Evolutionary conservation across 2,888 invertebrate genomes (phyloP), one percentile per base, ranked within the genome.

Genomic region (Clivina fossor): DNA sequence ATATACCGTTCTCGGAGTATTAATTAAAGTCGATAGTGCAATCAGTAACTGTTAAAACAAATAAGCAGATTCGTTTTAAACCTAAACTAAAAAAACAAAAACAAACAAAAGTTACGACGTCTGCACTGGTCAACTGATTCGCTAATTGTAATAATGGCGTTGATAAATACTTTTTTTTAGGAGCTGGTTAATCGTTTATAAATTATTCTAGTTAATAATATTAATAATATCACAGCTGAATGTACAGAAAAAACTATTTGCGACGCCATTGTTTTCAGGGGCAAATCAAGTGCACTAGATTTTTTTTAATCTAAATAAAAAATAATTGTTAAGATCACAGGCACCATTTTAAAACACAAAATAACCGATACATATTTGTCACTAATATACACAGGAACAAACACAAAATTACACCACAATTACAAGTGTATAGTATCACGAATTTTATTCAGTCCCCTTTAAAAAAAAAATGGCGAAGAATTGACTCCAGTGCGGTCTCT

Each of bases 21-120:
- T 33, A 37, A 50, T 43, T 53, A 53, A 41, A 30, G 53, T 53
- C 53, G 53, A 53, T 53, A 53, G 44, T 53, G 53, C 53, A 53
- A 53, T 53, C 53, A 53, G 35, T 33, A 53, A 53, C 53, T 53
- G 43, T 53, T 53, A 30, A 11, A 28, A n/a, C n/a, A 50, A 38
- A 26, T 37, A 40, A 40, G 28, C 15, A 37, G 37, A 50, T 38
- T 53, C 44, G 26, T 44, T 53, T 37, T 44, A 44, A 53, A 44
- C 53, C 53, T 37, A 44, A n/a, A 30, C 9, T 30, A 30, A 30
- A 30, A 2, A 30, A 9, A 30, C 30, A 3, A n/a, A 30, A 11
- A 4, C 30, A 11, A 30, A 2, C 30, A 30, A 2, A 30, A 2
- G 11, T 4, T n/a, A 46, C 20, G 35, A 35, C 28, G 19, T 19